Base-by-base conservation (phyloP, 2,888 invertebrate genomes). In the Dexiosoma caninum region DNA sequence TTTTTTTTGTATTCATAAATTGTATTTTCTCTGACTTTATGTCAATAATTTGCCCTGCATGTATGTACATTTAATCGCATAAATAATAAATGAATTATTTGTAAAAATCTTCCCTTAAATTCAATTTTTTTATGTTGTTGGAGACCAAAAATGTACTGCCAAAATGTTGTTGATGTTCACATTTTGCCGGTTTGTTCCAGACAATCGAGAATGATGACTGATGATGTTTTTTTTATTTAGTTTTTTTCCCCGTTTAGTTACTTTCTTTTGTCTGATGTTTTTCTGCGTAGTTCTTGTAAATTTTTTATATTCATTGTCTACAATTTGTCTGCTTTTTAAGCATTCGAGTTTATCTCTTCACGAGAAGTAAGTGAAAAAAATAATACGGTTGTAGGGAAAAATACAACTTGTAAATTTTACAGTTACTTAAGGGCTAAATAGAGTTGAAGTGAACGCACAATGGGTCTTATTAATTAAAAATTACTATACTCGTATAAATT, bases 201-300 rank as follows among this genome's bases (percentile, higher is more conserved):
- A 76, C 76, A 66, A 78, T 40, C 35, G 86, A 85, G 87, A 85
- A 86, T 87, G 87, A 87, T 87, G 87, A 87, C 87, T 85, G 87
- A 87, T 87, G 87, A 87, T 87, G 81, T 57, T 81, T 30, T 40
- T n/a, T 77, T 30, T 71, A 44, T 19, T 59, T 12, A n/a, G n/a
- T 51, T 44, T 72, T 57, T 84, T 23, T 46, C n/a, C n/a, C n/a
- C 35, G 55, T 42, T 51, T 53, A n/a, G n/a, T n/a, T n/a, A 74
- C 77, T 57, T 67, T 57, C 16, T 49, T 5, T 62, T 12, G 27
- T 66, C 10, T n/a, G 12, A 49, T 40, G 14, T 51, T 46, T 62
- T 14, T 67, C 42, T 23, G 67, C 74, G 46, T 64, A 42, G 57
- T 27, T 74, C 57, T 1, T 67, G 27, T 30, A 49, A 0, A 23